A percentile compares a stretch with the other conserved stretches of the same genome.
These are phyloP conservation scores for Rosalia funebris DNA, from an alignment of 2,888 invertebrate genomes.

Conservation along the genomic window DNA sequence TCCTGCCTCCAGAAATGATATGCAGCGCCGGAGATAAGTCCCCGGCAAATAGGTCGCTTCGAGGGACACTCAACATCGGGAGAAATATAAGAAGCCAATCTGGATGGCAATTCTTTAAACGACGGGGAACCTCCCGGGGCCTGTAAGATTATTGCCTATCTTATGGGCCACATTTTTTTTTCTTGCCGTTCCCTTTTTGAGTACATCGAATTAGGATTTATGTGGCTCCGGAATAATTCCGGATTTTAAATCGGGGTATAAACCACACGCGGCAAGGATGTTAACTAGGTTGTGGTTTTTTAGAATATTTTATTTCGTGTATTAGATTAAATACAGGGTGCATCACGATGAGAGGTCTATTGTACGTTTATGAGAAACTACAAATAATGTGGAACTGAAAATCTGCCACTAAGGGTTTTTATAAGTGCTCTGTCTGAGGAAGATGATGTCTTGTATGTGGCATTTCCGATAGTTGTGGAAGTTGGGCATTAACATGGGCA, in stretches of 20 bases:
- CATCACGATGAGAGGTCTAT: too few species aligned
- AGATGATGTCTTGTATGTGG: too few species aligned
- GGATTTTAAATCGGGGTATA: slow-evolving; percentile 3
- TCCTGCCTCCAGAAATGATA: slow-evolving; percentile 17
- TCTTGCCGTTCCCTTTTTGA: slow-evolving; percentile 6
- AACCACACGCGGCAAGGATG: too few species aligned
- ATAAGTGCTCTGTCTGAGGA: too few species aligned
- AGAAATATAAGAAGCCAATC: slow-evolving; percentile 36
- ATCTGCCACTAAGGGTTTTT: too few species aligned
- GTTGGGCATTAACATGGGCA: too few species aligned
- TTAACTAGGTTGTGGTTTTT: too few species aligned
- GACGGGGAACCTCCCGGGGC: slow-evolving; percentile 37
- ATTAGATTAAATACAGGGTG: too few species aligned
- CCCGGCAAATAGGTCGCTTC: slow-evolving; percentile 22
- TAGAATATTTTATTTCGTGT: too few species aligned
- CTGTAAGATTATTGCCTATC: slow-evolving; percentile 35
- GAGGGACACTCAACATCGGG: slow-evolving; percentile 24
- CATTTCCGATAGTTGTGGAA: too few species aligned
- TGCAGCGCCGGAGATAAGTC: slow-evolving; percentile 23
- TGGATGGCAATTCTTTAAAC: slow-evolving; percentile 37
- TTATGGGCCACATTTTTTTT: slow-evolving; percentile 21
- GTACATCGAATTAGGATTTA: slow-evolving; percentile 22
- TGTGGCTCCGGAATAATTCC: slow-evolving; percentile 3
- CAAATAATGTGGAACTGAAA: too few species aligned
- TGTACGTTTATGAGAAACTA: too few species aligned